Base-by-base conservation (phyloP, 2,888 invertebrate genomes). In the Eulithis testata region DNA sequence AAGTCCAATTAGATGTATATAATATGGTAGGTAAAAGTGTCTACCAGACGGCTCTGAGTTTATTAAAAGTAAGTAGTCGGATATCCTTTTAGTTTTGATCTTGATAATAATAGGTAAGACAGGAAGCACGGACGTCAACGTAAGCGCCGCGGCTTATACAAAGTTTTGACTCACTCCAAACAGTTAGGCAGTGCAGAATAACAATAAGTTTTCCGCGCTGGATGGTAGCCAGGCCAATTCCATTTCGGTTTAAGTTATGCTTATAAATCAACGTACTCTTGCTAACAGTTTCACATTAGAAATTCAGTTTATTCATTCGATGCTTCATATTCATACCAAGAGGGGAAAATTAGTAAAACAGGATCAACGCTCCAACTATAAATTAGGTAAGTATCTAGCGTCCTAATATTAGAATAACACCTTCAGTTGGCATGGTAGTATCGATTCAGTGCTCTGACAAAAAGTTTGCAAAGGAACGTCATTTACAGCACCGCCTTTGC, bases 401-500 rank as follows among this genome's bases (percentile, higher is more conserved):
- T 27, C 12, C 8, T 12, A 11, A 12, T 37, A 12, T 37, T 12
- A 11, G 50, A 60, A 37, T 6, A 31, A 31, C 21, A 47, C 51
- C 37, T 63, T 57, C 52, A 37, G 43, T 58, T 58, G 63, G 45
- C 63, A 56, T 52, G 57, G 57, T 37, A 53, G 21, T 63, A 63
- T 63, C 53, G 63, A 63, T 63, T 52, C 57, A 57, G 47, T 58
- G 57, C 45, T 53, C 47, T 51, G 36, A 27, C 57, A 47, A 45
- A 45, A 31, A 47, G 37, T 40, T 47, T 21, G 11, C 37, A 58
- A 53, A 50, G 50, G 59, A 64, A 64, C 44, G 21, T 60, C 59
- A 60, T 59, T 64, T 51, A 31, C 55, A 64, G 60, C 64, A 64
- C 64, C 59, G 54, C 55, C 45, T 54, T 59, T 49, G 37, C 43